A percentile compares a stretch with the other conserved stretches of the same genome.
These are phyloP conservation scores for Phoxinus phoxinus DNA, from an alignment of 2,113 vertebrate genomes.

Conservation along the genomic window DNA sequence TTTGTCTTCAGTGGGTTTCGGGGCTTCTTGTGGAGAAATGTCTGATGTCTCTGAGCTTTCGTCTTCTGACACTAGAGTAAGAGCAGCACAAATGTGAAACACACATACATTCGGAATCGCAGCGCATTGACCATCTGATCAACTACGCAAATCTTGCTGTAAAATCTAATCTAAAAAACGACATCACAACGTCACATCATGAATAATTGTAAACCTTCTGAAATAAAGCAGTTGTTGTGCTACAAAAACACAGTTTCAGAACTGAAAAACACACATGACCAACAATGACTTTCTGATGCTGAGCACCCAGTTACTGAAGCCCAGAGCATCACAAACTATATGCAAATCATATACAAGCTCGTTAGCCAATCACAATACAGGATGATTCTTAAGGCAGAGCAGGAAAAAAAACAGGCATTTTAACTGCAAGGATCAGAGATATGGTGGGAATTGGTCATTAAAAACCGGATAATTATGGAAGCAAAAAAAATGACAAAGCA, in stretches of 20 bases:
- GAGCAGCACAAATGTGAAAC: constrained; percentile 19
- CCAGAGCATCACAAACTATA: too few relatives aligned
- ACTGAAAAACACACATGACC: not conserved
- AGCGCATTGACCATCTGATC: not conserved
- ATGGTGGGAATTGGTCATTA: too few relatives aligned
- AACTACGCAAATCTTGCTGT: not conserved
- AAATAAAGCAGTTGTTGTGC: not conserved
- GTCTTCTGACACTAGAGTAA: constrained; percentile 75
- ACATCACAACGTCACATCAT: too few relatives aligned
- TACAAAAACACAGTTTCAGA: not conserved
- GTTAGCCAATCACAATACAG: too few relatives aligned
- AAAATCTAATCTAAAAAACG: too few relatives aligned
- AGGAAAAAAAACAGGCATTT: too few relatives aligned
- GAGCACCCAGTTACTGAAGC: too few relatives aligned
- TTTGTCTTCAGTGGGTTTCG: constrained; percentile 71
- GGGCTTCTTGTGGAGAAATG: constrained; percentile 65
- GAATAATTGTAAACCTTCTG: too few relatives aligned
- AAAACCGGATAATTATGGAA: not conserved
- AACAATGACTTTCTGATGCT: too few relatives aligned
- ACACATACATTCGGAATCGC: not conserved
- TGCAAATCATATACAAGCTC: too few relatives aligned
- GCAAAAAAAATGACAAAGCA: not conserved
- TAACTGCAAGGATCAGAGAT: too few relatives aligned
- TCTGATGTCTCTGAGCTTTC: constrained; percentile 71
- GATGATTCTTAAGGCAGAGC: too few relatives aligned